A percentile compares a stretch with the other conserved stretches of the same genome.
These are phyloP conservation scores for Symphodus melops DNA, from an alignment of 2,113 vertebrate species.

Conservation along the genomic window DNA sequence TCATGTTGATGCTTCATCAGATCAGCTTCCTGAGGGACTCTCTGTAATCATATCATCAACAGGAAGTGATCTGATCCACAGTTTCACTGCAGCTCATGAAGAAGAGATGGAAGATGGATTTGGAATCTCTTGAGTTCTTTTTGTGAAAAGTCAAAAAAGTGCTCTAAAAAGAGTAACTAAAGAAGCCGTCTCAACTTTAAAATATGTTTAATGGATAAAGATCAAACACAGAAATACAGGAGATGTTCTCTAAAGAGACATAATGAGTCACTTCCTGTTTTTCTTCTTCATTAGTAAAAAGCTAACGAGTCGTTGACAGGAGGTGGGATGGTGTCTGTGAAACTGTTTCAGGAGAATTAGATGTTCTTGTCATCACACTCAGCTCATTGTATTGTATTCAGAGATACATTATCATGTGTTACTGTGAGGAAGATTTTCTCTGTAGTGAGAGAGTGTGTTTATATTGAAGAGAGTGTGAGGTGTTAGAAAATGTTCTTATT, in stretches of 20 bases:
- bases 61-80: constrained; percentile 27
- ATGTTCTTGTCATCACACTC: constrained; percentile 8
- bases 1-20: constrained; percentile 58
- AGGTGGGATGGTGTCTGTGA: not conserved
- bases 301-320: constrained; percentile 26
- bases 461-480: too few species aligned
- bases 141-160: constrained; percentile 19
- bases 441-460: too few species aligned
- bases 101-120: not conserved
- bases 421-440: too few species aligned
- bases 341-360: constrained; percentile 42
- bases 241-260: not conserved
- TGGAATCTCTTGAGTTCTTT: constrained; percentile 1
- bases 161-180: not conserved
- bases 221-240: too few species aligned
- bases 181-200: too few species aligned
- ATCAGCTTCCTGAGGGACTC: constrained; percentile 46
- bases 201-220: too few species aligned
- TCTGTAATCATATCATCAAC: constrained; percentile 59
- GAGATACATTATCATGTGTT: constrained; percentile 1
- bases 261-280: not conserved
- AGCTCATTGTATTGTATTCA: constrained; percentile 13
- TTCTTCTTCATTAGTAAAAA: constrained; percentile 20
- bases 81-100: constrained; percentile 8
- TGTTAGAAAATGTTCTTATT: too few species aligned